Evolutionary conservation across 2,113 vertebrate genomes (phyloP).

Genomic region (Tragelaphus strepsiceros): DNA sequence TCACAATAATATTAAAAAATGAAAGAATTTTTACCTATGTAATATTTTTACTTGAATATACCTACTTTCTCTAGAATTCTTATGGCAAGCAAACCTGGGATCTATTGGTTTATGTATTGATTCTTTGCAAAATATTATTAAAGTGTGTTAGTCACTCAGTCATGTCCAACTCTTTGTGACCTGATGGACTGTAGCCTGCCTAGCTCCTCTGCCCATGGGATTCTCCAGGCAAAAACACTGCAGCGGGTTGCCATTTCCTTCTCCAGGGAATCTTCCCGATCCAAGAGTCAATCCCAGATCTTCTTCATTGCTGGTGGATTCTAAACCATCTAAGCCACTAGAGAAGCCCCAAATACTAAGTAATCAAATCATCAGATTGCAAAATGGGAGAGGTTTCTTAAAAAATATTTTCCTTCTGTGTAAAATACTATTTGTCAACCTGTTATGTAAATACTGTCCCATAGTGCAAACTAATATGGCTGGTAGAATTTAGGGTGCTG

Average conservation of each 20-base stretch:
- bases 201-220: neutral
- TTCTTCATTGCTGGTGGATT: neutral
- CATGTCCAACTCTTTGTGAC: neutral
- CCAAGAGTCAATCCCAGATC: accelerated
- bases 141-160: neutral
- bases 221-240: neutral
- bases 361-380: neutral
- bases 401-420: neutral
- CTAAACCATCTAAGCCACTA: neutral
- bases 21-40: neutral
- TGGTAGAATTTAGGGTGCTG: neutral
- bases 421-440: neutral
- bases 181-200: neutral
- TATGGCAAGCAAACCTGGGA: neutral
- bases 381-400: neutral
- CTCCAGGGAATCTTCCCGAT: neutral
- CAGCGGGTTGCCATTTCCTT: neutral
- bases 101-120: neutral
- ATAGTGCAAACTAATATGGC: neutral
- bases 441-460: neutral
- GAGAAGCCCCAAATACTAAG: neutral
- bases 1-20: neutral
- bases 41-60: neutral
- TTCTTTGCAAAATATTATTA: neutral
- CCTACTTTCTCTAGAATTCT: neutral